Base-by-base conservation (phyloP, 2,113 vertebrate genomes). In the Rhynchomys soricoides region DNA sequence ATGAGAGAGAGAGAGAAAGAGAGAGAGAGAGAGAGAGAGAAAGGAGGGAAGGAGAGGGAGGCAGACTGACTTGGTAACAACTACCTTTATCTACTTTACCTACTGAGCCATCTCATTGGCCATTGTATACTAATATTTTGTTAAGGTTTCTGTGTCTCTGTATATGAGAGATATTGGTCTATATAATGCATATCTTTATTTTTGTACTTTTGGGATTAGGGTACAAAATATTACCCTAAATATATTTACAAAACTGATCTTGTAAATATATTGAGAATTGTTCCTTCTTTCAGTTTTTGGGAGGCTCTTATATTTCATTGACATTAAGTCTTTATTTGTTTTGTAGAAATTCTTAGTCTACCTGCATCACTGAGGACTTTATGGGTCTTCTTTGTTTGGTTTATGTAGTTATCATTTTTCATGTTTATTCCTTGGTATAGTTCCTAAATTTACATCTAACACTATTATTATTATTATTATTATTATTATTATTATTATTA, bases 361-460 rank as follows among this genome's bases (percentile, higher is more conserved):
- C 82, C 59, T 93, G 48, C 10, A 88, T 85, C 70, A 34, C 24
- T 95, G 74, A 88, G 83, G 48, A 45, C 45, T 95, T 79, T 73
- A 75, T 78, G 29, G 75, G 48, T 50, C 48, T 40, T 90, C 73
- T 86, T 90, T 78, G 52, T 43, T 94, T 88, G 83, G 62, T 94
- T 43, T 37, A 31, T 66, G 40, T 87, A 87, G 59, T 85, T 90
- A 74, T 45, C 59, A 89, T 78, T 88, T 96, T 22, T 96, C 45
- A 82, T 82, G 45, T 50, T 77, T 48, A n/a, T 90, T 90, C 50
- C 37, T 92, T 94, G 45, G n/a, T 92, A 34, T 78, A 34, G 75
- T 50, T 78, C 6, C 21, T n/a, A 22, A 71, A 79, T 95, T 92
- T 94, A 59, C 24, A 43, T 89, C 45, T 82, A n/a, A n/a, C n/a